Evolutionary conservation across 2,113 vertebrate genomes (phyloP).

Genomic region (Centropus bengalensis): DNA sequence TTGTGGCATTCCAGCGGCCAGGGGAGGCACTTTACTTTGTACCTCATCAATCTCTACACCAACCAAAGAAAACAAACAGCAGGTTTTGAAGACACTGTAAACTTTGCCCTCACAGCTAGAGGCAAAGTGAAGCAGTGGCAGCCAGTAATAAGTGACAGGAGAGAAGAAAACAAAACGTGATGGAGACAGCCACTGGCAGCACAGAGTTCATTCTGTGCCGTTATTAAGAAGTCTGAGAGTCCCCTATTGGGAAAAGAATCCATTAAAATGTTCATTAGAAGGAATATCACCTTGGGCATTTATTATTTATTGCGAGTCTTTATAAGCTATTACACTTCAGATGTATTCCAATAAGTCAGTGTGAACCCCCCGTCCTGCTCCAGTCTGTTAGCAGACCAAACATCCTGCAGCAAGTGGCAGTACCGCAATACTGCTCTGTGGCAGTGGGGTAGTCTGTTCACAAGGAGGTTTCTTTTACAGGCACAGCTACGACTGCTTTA

Average conservation of each 20-base stretch:
- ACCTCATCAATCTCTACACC: background rate
- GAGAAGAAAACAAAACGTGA: constrained; percentile 25
- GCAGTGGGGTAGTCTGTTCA: background rate
- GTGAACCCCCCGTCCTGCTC: background rate
- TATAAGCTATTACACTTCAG: background rate
- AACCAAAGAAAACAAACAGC: constrained; percentile 43
- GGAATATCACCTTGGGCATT: constrained; percentile 34
- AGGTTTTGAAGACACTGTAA: constrained; percentile 38
- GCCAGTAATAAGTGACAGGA: background rate
- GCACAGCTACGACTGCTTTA: background rate
- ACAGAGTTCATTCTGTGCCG: constrained; percentile 7
- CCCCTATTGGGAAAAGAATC: constrained; percentile 19
- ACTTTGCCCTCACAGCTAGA: constrained; percentile 48
- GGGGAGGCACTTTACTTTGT: background rate
- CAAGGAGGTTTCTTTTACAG: background rate
- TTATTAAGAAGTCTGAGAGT: constrained; percentile 23
- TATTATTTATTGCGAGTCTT: constrained; percentile 45
- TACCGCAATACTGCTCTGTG: background rate
- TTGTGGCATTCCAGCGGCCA: background rate
- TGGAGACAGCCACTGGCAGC: background rate
- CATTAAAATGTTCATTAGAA: constrained; percentile 61
- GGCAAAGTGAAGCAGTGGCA: constrained; percentile 1
- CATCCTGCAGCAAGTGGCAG: background rate
- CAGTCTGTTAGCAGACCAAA: constrained; percentile 4
- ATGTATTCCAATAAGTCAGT: background rate